Base-by-base conservation (phyloP, 2,888 invertebrate species). In the Hemithea aestivaria region DNA sequence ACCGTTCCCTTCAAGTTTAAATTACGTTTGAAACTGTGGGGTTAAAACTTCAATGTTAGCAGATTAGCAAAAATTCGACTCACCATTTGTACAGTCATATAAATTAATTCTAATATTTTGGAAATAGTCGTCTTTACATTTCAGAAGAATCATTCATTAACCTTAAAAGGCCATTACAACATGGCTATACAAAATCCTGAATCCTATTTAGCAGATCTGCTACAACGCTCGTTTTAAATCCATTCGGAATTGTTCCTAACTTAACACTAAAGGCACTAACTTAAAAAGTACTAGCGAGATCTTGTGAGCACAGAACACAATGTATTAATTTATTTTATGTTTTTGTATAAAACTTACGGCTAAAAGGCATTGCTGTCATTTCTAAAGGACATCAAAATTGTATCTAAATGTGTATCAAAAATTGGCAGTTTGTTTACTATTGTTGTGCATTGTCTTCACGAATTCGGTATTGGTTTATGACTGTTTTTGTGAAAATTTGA, bases 271-370 rank as follows among this genome's bases (percentile, higher is more conserved):
- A 81, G 76, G 75, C 81, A 76, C 80, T 84, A 82, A 85, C 83
- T 84, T 83, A 83, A 78, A 56, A 41, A 74, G 75, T 75, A 81
- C 84, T 85, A 87, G 77, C 82, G 87, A 87, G 87, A 87, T 87
- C 87, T 74, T 73, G 71, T 84, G 84, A 83, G 83, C 81, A 83
- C 77, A 77, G 83, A 83, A 87, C 85, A 85, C 82, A 81, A 76
- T 71, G n/a, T n/a, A n/a, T n/a, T n/a, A n/a, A n/a, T 64, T 62
- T 56, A 35, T 38, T 50, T 51, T 58, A 56, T 51, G 45, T 53
- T 63, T 61, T 66, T 66, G 66, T 73, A 66, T 74, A 65, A 62
- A 72, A 68, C 66, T 81, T 79, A 82, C 29, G 53, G 66, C 79
- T 82, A 83, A 73, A 83, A 83, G 81, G 81, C 80, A 75, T 69